Evolutionary conservation across 2,113 vertebrate genomes (phyloP).

Genomic region (Oncorhynchus tshawytscha): DNA sequence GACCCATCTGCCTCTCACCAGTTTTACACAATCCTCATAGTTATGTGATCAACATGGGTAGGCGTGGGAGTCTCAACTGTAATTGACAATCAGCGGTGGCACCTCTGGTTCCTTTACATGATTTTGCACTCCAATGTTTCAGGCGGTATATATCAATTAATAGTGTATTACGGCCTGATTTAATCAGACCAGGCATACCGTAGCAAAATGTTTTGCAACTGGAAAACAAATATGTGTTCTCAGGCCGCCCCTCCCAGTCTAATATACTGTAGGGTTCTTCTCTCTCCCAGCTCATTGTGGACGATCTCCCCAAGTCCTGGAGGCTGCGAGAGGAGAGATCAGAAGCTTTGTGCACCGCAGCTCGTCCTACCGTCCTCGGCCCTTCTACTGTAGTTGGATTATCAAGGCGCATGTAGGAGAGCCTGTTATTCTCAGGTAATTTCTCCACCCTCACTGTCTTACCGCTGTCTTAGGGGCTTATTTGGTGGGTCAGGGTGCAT

Average conservation of each 20-base stretch:
- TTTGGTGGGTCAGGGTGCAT: not conserved
- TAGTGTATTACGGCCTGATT: no score
- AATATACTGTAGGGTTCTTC: not conserved
- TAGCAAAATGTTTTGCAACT: no score
- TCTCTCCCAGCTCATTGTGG: conserved; percentile 62
- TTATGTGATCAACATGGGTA: not conserved
- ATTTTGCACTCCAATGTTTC: not conserved
- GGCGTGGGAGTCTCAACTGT: not conserved
- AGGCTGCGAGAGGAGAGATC: conserved; percentile 67
- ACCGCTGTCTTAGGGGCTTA: not conserved
- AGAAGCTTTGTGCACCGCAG: conserved; percentile 61
- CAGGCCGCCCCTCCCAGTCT: no score
- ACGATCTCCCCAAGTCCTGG: conserved; percentile 56
- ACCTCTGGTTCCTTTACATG: not conserved
- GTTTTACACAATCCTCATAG: not conserved
- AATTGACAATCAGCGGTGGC: no score
- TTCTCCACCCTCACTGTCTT: not conserved
- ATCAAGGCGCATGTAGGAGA: conserved; percentile 62
- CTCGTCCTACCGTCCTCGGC: conserved; percentile 57
- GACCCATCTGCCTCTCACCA: not conserved
- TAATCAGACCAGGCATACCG: no score
- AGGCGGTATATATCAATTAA: no score
- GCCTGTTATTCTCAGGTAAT: conserved; percentile 73
- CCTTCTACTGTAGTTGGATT: conserved; percentile 70
- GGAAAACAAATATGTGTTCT: no score